Percentiles rank a stretch among this genome's conserved stretches.
phyloP scores from a whole-genome alignment of 2,888 invertebrate species.

The Pterostichus niger region DNA sequence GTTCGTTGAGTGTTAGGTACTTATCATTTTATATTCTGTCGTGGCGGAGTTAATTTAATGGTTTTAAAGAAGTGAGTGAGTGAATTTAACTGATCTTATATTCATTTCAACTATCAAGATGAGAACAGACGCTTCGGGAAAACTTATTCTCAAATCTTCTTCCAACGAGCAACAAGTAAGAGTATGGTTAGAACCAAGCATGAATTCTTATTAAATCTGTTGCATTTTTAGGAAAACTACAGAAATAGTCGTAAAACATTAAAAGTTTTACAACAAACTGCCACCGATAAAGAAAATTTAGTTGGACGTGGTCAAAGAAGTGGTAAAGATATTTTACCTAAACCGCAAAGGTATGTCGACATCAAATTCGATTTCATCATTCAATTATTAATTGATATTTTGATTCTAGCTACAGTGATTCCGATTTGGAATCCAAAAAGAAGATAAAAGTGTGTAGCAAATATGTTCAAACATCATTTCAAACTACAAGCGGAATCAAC shows the following conservation, averaged over 20 bases:
- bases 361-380: background rate
- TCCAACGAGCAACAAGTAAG: constrained; percentile 73
- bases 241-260: constrained; percentile 83
- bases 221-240: constrained; percentile 79
- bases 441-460: constrained; percentile 80
- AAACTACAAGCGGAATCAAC: constrained; percentile 80
- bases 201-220: constrained; percentile 44
- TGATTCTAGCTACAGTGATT: constrained; percentile 72
- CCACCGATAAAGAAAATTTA: constrained; percentile 88
- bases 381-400: background rate
- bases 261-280: constrained; percentile 86
- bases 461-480: constrained; percentile 83
- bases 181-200: constrained; percentile 45
- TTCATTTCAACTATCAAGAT: constrained; percentile 68
- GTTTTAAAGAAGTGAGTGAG: background rate
- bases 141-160: constrained; percentile 72
- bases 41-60: background rate
- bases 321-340: constrained; percentile 72
- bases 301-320: constrained; percentile 82
- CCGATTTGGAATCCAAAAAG: constrained; percentile 76
- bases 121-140: constrained; percentile 73
- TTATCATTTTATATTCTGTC: constrained; percentile 2
- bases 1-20: constrained; percentile 1
- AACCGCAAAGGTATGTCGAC: constrained; percentile 40
- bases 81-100: constrained; percentile 1